Base-by-base conservation (phyloP, 2,113 vertebrate genomes). In the Dicentrarchus labrax region DNA sequence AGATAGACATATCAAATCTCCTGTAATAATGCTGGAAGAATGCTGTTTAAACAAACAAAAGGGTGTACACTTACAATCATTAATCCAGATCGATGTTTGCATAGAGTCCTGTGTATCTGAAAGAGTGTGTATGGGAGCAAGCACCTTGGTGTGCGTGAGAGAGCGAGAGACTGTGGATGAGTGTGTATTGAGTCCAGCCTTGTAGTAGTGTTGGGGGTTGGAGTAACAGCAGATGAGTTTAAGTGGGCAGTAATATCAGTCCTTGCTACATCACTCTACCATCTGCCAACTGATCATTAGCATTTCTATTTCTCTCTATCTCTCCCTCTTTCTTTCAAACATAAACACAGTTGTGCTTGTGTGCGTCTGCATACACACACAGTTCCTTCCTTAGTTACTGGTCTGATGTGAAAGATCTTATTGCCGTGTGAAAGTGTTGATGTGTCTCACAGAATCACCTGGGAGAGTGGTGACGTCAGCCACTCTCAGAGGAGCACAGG, bases 371-470 rank as follows among this genome's bases (percentile, higher is more conserved):
- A 8, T 21, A 19, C 24, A 79, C 77, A 71, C 54, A 80, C 10
- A 22, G 15, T 36, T 67, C n/a, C 51, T 72, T 65, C 30, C 54
- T 75, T 85, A 50, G 70, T 62, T 72, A 62, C 38, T 39, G 5
- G 30, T 77, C 43, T 43, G 24, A 71, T 82, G 70, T 83, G 48
- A 66, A 60, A 79, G 85, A 71, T 47, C 0, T 64, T 57, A 69
- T 16, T 5, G 64, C 47, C 64, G 72, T 92, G n/a, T 60, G 62
- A 88, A 89, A 94, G 85, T 95, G 85, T 91, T 89, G 73, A 76
- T 85, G 93, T 87, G 90, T 92, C 91, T 95, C 94, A 94, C 92
- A 95, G 91, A 94, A 94, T 93, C 96, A 96, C 95, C 96, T 96
- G 96, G 95, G 95, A 94, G 89, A 76, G 41, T 2, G 3, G 38